These are phyloP conservation scores for Venustoraphidia nigricollis DNA, from an alignment of 2,888 invertebrate species.

Conservation along the genomic window DNA sequence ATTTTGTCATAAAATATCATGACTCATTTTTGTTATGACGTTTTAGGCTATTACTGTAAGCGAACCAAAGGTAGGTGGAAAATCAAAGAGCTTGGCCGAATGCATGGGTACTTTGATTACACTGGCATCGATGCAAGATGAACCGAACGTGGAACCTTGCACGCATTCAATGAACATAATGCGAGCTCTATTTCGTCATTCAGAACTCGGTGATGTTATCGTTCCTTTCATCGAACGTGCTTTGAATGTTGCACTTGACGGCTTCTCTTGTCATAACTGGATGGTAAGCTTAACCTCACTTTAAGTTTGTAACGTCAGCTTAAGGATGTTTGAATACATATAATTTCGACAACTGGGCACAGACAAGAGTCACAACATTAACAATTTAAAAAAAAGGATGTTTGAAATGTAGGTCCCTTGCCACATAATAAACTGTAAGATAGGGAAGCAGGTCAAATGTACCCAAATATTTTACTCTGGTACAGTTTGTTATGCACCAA, in stretches of 20 bases:
- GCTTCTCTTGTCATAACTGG: slow-evolving; percentile 64
- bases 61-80: slow-evolving; percentile 45
- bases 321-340: slow-evolving; percentile 2
- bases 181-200: slow-evolving; percentile 62
- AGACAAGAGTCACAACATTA: no score
- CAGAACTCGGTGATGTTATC: slow-evolving; percentile 47
- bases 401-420: no score
- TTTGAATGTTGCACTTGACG: slow-evolving; percentile 53
- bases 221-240: slow-evolving; percentile 49
- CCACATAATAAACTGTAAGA: no score
- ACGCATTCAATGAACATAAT: slow-evolving; percentile 80
- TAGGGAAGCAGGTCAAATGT: no score
- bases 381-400: no score
- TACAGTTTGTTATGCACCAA: no score
- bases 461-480: neutral
- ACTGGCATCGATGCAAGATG: slow-evolving; percentile 23
- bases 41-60: slow-evolving; percentile 61
- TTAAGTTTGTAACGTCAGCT: neutral
- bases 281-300: slow-evolving; percentile 37
- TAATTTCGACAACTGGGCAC: no score
- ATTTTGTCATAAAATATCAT: neutral
- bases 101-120: slow-evolving; percentile 39
- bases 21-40: slow-evolving; percentile 7
- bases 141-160: slow-evolving; percentile 31
- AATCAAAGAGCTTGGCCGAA: slow-evolving; percentile 37